Evolutionary conservation across 2,797 vertebrate genomes (phyloP), one percentile per base, ranked within the genome.

Genomic region (Sebastes cheni): DNA sequence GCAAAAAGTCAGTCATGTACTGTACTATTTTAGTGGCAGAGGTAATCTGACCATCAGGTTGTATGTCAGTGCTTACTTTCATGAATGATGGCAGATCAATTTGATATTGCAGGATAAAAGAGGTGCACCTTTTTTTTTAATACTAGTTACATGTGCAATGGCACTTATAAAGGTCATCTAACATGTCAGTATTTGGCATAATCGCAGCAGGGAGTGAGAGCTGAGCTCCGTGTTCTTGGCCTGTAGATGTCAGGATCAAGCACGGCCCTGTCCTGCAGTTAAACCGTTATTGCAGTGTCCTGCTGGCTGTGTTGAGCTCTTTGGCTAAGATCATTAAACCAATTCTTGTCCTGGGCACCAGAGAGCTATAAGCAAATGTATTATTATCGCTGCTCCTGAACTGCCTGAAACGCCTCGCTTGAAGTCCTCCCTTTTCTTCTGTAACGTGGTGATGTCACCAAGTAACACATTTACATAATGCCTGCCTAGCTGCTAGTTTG

Each of bases 21-120:
- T 59, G 50, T 32, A 76, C 76, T 91, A 93, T 89, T 89, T 84
- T 71, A 16, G 80, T 56, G 22, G 36, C 46, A 62, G 60, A 18
- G 54, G 29, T 39, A 76, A 72, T 66, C 71, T 61, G 68, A 80
- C 66, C 74, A 77, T 69, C 32, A 64, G 42, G 32, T 54, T 5
- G 2, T 58, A 39, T 69, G 77, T 68, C 80, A 32, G 18, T 55
- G 68, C 16, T 81, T 65, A 56, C 60, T 81, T 76, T 50, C 20
- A 60, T 30, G 20, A 32, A n/a, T 34, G 58, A 61, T 50, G 59
- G 29, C 6, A 52, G 23, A 56, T 46, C 11, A 20, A 13, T 64
- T 39, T 78, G 13, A 50, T 55, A 8, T 29, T 56, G 14, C 16
- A 11, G 7, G 10, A 23, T 14, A 23, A 50, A 27, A 22, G 1